These are phyloP conservation scores for Dromius quadrimaculatus DNA, from an alignment of 2,888 invertebrate species.

Conservation along the genomic window DNA sequence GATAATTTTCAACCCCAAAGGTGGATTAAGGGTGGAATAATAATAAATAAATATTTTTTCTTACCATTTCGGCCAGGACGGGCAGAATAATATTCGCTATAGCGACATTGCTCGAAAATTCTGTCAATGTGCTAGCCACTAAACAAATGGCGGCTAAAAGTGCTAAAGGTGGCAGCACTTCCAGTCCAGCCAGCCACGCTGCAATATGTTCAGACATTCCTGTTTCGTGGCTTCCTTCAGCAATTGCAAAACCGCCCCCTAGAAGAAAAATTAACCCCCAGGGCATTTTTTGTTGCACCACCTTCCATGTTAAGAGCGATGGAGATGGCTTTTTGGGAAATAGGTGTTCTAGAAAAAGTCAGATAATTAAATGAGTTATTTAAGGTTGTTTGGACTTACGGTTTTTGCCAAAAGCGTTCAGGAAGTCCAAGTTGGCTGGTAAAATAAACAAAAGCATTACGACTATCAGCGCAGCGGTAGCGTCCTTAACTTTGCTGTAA, in stretches of 20 bases:
- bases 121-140: conserved; percentile 85
- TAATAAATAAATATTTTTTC: too few relatives aligned
- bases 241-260: conserved; percentile 92
- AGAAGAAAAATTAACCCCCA: conserved; percentile 91
- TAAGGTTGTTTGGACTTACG: conserved; percentile 56
- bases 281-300: conserved; percentile 86
- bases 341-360: conserved; percentile 66
- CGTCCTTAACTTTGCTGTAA: conserved; percentile 79
- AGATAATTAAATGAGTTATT: too few relatives aligned
- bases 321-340: conserved; percentile 75
- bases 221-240: conserved; percentile 85
- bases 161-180: conserved; percentile 72
- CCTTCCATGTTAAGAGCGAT: conserved; percentile 86
- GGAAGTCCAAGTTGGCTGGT: conserved; percentile 82
- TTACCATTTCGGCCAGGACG: conserved; percentile 83
- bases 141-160: conserved; percentile 82
- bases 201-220: conserved; percentile 85
- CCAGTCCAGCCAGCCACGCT: conserved; percentile 74
- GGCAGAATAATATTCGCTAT: conserved; percentile 90
- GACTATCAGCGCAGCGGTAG: conserved; percentile 86
- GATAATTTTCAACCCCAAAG: too few relatives aligned
- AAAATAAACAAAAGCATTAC: conserved; percentile 86
- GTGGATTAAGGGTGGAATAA: too few relatives aligned
- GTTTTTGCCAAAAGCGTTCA: conserved; percentile 75
- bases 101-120: conserved; percentile 92